Evolutionary conservation across 2,797 vertebrate species (phyloP), one percentile per base, ranked within the genome.

Genomic region (Catharus ustulatus): DNA sequence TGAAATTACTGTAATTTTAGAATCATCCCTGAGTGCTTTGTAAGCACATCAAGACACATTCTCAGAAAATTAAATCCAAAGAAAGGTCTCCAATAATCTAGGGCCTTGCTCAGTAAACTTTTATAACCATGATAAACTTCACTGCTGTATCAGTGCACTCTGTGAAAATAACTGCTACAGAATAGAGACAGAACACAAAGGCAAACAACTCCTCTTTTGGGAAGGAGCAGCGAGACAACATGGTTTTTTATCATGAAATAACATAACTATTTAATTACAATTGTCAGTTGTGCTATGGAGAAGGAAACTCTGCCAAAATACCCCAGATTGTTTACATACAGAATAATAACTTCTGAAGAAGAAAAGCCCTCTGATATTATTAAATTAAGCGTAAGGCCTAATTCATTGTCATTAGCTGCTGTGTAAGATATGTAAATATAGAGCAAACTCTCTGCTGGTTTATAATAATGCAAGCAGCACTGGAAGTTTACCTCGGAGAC

Each of bases 361-460:
- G 64, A 87, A 76, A 90, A 89, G 64, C n/a, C 51, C 82, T 75
- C 64, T 66, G 13, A 64, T 5, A 20, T 87, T 32, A 85, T 55
- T 92, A 88, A 95, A 92, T 72, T 82, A 91, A 57, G 68, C 5
- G 1, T 55, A 89, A 94, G 34, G 62, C 75, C 61, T 62, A 84
- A 92, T 49, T 84, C 48, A 59, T 55, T 81, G 62, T 59, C 69
- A 80, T 93, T 92, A 91, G 54, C 68, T 89, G n/a, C 66, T 77
- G 45, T 52, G 32, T 26, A 63, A 80, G 61, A 59, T n/a, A 36
- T 2, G 29, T 57, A 92, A 92, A 78, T 6, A 95, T 0, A 71
- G 43, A 85, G 29, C 23, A 78, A 91, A 80, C 32, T 87, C 79
- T 79, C 54, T 58, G 66, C 54, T 85, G 36, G 61, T 87, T 94